phyloP scores from a whole-genome alignment of 2,797 vertebrate species.

The Petrocephalus schoutedeni region DNA sequence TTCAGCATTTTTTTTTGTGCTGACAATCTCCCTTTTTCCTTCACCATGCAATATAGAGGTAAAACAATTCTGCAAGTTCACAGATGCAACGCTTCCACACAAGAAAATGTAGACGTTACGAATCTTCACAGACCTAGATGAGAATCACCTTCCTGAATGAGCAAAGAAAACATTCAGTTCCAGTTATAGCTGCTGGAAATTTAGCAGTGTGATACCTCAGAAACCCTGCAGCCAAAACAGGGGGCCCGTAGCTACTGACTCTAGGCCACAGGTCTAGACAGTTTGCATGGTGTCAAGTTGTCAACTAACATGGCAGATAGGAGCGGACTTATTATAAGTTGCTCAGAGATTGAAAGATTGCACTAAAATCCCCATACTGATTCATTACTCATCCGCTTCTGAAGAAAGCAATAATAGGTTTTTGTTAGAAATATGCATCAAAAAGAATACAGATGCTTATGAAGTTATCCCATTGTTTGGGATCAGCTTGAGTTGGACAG shows the following conservation, averaged over 20 bases:
- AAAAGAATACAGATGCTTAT: neutral
- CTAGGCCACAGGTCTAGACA: neutral
- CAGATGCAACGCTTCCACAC: neutral
- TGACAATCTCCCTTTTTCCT: neutral
- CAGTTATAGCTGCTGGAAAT: neutral
- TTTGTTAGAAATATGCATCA: neutral
- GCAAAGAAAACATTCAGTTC: neutral
- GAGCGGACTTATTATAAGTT: neutral
- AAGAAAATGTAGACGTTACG: neutral
- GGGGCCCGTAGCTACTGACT: neutral
- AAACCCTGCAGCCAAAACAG: neutral
- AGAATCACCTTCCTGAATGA: neutral
- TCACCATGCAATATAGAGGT: neutral
- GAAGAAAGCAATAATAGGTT: neutral
- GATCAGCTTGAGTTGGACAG: neutral
- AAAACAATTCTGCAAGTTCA: neutral
- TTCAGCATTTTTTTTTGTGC: neutral
- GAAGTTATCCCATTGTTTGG: neutral
- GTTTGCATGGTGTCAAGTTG: neutral
- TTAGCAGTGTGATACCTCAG: neutral
- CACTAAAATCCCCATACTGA: neutral
- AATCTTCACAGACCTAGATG: neutral
- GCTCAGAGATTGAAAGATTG: neutral
- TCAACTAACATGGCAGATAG: neutral
- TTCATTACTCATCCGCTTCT: neutral